Base-by-base conservation (phyloP, 2,113 vertebrate species). In the Brachionichthys hirsutus region DNA sequence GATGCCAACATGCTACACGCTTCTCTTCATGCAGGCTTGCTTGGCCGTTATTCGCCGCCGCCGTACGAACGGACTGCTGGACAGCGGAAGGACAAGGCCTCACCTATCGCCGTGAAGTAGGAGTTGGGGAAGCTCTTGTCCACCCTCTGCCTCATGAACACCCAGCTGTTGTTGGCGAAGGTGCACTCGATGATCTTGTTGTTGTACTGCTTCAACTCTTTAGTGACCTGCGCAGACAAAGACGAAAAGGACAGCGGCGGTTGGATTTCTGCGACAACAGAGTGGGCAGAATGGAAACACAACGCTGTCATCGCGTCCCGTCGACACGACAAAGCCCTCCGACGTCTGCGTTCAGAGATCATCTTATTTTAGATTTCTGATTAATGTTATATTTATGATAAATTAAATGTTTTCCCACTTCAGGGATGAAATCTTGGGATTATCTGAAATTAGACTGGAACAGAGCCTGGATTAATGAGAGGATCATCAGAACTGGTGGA, bases 111-210 rank as follows among this genome's bases (percentile, higher is more conserved):
- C 44, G 97, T 99, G 40, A 92, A 94, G 58, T 97, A 99, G 62
- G 96, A 93, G 90, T 99, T 99, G 41, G 97, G 96, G 90, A 98
- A 99, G 90, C 97, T 99, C 92, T 99, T 99, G 92, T 99, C 97
- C 87, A 94, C 62, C 80, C 97, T 92, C 90, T 99, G 95, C 82
- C 94, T 93, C 97, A 99, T 98, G 88, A 99, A 98, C 80, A 96
- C 94, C 97, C 97, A 99, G 87, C 89, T 93, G 91, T 97, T 95
- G 86, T 94, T 95, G 82, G 92, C 93, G 70, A 97, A 99, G 77
- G 92, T 98, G 91, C 97, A 99, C 89, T 99, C 97, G 84, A 99
- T 98, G 88, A 99, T 99, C 92, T 99, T 99, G 90, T 96, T 99
- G 90, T 99, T 95, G 0, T 98, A 99, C 67, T 92, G 93, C 73